Conservation (phyloP, 2,797 vertebrate species). For the Coreius guichenoti region DNA sequence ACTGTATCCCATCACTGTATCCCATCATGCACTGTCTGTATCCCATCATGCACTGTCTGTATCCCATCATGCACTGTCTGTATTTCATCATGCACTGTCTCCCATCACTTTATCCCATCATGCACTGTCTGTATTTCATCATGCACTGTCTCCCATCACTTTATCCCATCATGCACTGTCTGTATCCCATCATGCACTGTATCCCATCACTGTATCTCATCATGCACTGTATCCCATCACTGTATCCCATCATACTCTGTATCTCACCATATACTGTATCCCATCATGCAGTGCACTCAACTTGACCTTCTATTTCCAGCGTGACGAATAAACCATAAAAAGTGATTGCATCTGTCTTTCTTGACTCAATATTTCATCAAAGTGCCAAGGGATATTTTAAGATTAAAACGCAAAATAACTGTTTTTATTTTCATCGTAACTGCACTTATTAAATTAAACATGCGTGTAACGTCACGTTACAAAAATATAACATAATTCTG, state of each 20-base stretch:
- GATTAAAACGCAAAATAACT: not conserved
- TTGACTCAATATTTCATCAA: not conserved
- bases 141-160: not conserved
- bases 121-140: no score
- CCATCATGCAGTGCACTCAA: not conserved
- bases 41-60: no score
- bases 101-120: no score
- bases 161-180: no score
- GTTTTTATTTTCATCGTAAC: not conserved
- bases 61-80: no score
- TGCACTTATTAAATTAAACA: not conserved
- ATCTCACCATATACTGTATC: not conserved
- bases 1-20: no score
- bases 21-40: no score
- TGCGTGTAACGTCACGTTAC: not conserved
- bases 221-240: no score
- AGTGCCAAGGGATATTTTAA: not conserved
- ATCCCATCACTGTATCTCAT: no score
- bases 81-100: no score
- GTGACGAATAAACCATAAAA: not conserved
- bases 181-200: no score
- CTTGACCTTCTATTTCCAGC: not conserved
- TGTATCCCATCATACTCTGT: no score
- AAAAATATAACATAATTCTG: not conserved
- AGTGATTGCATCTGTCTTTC: not conserved